Percentiles rank a stretch among this genome's conserved stretches.
Conservation (phyloP, 1,140 invertebrate species). For the Zeugodacus cucurbitae region DNA sequence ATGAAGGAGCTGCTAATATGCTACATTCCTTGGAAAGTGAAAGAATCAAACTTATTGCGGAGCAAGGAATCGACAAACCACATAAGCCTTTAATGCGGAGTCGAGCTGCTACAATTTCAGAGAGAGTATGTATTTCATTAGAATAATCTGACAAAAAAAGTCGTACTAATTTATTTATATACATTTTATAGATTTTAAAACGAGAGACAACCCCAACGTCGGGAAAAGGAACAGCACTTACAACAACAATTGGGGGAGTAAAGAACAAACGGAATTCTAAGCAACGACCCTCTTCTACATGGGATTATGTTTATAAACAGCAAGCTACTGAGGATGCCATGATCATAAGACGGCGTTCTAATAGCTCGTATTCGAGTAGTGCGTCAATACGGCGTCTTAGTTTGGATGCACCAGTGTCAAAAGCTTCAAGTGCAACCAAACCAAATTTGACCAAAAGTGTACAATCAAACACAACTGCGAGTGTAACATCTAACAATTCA, state of each 20-base stretch:
- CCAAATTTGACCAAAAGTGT: not conserved
- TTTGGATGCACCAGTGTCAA: conserved; percentile 47
- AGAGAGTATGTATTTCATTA: not conserved
- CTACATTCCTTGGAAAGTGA: conserved; percentile 77
- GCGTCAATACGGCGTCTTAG: conserved; percentile 68
- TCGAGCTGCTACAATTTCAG: conserved; percentile 64
- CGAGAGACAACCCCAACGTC: not conserved
- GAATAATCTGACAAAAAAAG: not conserved
- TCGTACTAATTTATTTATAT: not conserved
- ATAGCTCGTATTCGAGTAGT: conserved; percentile 83
- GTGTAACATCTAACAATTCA: not conserved
- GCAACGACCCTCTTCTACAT: conserved; percentile 68
- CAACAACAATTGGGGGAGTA: not conserved
- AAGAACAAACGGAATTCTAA: conserved; percentile 64
- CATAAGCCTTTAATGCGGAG: conserved; percentile 68
- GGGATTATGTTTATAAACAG: conserved; percentile 70
- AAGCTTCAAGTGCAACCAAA: not conserved
- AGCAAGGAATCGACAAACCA: conserved; percentile 44
- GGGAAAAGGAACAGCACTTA: not conserved
- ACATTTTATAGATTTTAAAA: not conserved
- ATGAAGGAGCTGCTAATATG: conserved; percentile 88
- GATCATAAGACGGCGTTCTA: conserved; percentile 82
- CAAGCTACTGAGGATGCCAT: conserved; percentile 77
- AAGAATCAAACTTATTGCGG: conserved; percentile 58
- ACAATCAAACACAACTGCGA: not conserved